Base-by-base conservation (phyloP, 2,888 invertebrate genomes). In the Neoscelio sp. region DNA sequence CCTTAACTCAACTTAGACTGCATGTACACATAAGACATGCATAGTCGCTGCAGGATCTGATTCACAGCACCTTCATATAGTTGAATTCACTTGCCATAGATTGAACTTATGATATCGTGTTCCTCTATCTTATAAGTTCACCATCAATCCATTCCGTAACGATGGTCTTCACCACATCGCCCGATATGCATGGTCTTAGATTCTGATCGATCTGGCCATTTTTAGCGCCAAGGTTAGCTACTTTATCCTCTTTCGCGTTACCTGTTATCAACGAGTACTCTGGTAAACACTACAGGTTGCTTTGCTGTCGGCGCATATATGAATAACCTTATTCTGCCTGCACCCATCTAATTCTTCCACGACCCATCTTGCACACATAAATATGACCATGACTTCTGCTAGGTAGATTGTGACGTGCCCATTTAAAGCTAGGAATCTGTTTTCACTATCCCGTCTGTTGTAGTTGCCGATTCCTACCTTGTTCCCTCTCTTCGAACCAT, bases 301-400 rank as follows among this genome's bases (percentile, higher is more conserved):
- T n/a, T 30, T 50, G 6, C 30, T 30, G 17, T 50, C 33, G 1
- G 30, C 33, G 10, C 30, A 50, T 0, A 48, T 50, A 10, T 50
- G 17, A 2, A 50, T 2, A n/a, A n/a, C 8, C 5, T 17, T 15
- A 1, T 15, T 13, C 1, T 7, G n/a, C 20, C 20, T 2, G 8
- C 8, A 6, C n/a, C n/a, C 18, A n/a, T 17, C n/a, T 8, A 44
- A 2, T 12, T 38, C 38, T 1, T 12, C 7, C 7, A 2, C 2
- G 7, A 44, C 13, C 2, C 1, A 0, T 20, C 4, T 44, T 7
- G 33, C 50, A 6, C 50, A 50, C 8, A 1, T 5, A 17, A 15
- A 3, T 3, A 54, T 54, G 12, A 20, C 38, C 2, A 2, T n/a
- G 12, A 54, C n/a, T 17, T 54, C 54, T 0, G 38, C 54, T 10